Evolutionary conservation across 2,888 invertebrate species (phyloP).

Genomic region (Calliphora vomitoria): DNA sequence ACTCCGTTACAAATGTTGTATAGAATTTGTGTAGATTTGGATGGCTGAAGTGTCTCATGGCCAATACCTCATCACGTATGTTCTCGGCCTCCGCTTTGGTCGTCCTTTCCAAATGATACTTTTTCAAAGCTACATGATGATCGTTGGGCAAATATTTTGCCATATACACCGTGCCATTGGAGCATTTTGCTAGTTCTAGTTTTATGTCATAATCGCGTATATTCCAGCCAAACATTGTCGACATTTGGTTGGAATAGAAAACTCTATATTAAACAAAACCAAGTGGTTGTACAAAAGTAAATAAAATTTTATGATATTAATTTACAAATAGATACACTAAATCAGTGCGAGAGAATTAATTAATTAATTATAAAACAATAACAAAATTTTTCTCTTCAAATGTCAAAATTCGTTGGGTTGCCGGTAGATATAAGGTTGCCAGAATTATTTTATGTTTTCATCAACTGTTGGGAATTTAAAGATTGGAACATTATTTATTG

Average conservation of each 20-base stretch:
- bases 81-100: conserved; percentile 86
- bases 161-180: conserved; percentile 89
- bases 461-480: too few relatives aligned
- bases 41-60: conserved; percentile 91
- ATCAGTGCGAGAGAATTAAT: background rate
- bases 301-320: background rate
- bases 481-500: too few relatives aligned
- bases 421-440: background rate
- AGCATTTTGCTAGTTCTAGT: conserved; percentile 89
- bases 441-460: too few relatives aligned
- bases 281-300: background rate
- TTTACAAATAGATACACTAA: background rate
- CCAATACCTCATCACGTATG: conserved; percentile 91
- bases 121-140: conserved; percentile 90
- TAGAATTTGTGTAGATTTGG: conserved; percentile 91
- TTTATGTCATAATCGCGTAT: conserved; percentile 88
- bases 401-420: conserved; percentile 9
- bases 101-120: conserved; percentile 90
- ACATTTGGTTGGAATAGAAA: background rate
- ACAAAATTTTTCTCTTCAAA: background rate
- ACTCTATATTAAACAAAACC: background rate
- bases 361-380: conserved; percentile 10
- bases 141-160: conserved; percentile 88
- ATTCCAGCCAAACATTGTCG: conserved; percentile 86
- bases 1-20: conserved; percentile 91